Conservation (phyloP, 2,888 invertebrate genomes). For the Augiades crinisus region DNA sequence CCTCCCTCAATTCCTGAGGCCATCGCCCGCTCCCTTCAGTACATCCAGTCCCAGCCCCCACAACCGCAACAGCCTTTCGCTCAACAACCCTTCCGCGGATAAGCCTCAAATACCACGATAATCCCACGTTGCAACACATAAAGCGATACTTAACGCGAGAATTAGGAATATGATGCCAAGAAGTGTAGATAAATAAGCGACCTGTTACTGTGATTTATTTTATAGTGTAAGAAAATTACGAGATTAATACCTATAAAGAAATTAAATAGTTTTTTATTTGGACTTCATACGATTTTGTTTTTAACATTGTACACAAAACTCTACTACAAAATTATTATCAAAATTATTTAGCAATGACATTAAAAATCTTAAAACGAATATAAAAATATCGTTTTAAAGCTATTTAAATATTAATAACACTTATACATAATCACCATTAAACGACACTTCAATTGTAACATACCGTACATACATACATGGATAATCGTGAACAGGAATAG, state of each 20-base stretch:
- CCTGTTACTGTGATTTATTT: conserved; percentile 72
- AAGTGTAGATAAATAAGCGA: conserved; percentile 40
- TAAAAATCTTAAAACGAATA: no score
- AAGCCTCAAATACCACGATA: conserved; percentile 31
- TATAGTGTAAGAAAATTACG: conserved; percentile 49
- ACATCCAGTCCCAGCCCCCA: conserved; percentile 58
- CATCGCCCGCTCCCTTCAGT: conserved; percentile 76
- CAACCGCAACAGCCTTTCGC: conserved; percentile 45
- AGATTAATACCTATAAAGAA: conserved; percentile 35
- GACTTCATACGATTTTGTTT: no score
- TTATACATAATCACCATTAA: no score
- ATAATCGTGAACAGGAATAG: no score
- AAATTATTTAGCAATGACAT: no score
- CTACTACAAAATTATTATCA: no score
- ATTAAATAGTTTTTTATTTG: conserved; percentile 6
- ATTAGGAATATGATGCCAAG: conserved; percentile 38
- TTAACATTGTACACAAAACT: no score
- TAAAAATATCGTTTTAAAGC: no score
- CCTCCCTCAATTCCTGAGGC: conserved; percentile 83
- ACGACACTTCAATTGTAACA: no score
- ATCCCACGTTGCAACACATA: conserved; percentile 7
- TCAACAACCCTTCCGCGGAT: conserved; percentile 62
- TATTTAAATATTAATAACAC: no score
- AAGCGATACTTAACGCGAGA: conserved; percentile 8
- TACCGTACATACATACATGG: no score